phyloP scores from a whole-genome alignment of 2,113 vertebrate species.

The Clupea harengus region DNA sequence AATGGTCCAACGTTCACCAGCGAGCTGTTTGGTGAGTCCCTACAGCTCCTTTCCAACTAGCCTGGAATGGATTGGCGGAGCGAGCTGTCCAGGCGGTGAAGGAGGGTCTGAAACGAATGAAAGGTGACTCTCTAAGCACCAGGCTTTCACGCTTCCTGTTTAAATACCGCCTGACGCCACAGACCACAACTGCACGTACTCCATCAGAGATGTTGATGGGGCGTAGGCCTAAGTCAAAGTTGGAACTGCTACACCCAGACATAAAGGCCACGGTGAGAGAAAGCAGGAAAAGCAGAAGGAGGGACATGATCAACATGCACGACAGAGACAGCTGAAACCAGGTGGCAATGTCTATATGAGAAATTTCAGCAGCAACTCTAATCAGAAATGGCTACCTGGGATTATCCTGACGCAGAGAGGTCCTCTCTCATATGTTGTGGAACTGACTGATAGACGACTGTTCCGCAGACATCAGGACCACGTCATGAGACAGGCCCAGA shows the following conservation, averaged over 20 bases:
- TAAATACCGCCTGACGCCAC: slow-evolving; percentile 31
- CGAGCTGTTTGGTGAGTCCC: slow-evolving; percentile 26
- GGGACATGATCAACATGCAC: neutral
- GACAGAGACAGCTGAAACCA: neutral
- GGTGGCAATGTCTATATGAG: no score
- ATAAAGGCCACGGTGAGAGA: neutral
- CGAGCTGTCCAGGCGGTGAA: neutral
- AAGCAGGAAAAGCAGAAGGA: slow-evolving; percentile 12
- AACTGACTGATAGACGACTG: no score
- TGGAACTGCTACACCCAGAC: slow-evolving; percentile 21
- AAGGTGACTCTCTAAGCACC: neutral
- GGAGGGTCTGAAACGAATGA: slow-evolving; percentile 23
- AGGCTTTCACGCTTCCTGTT: slow-evolving; percentile 30
- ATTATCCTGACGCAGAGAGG: no score
- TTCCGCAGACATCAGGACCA: no score
- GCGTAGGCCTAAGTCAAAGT: slow-evolving; percentile 3
- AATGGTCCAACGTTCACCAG: slow-evolving; percentile 36
- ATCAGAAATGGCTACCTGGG: no score
- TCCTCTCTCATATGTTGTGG: no score
- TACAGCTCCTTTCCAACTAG: neutral
- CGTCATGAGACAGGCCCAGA: no score
- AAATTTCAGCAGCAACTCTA: no score
- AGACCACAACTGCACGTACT: slow-evolving; percentile 22
- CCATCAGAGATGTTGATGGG: slow-evolving; percentile 30
- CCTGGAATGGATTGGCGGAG: neutral